Percentiles rank a stretch among this genome's conserved stretches.
phyloP scores from a whole-genome alignment of 1,140 invertebrate species.

The Drosophila tsacasi region DNA sequence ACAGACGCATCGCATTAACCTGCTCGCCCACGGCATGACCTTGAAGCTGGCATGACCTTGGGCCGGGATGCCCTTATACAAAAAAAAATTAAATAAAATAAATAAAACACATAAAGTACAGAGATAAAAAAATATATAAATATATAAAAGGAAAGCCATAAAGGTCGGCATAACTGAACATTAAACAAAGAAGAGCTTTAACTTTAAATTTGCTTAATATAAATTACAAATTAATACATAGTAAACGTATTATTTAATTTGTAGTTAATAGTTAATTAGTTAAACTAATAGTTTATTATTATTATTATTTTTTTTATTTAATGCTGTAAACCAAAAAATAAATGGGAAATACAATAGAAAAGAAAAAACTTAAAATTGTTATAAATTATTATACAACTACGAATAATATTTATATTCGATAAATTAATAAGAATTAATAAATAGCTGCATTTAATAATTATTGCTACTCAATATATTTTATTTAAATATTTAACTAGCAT shows the following conservation, averaged over 20 bases:
- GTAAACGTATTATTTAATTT: neutral
- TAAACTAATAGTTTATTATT: neutral
- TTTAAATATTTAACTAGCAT: neutral
- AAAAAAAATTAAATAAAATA: neutral
- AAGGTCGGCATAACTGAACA: neutral
- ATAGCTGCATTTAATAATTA: neutral
- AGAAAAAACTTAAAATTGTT: neutral
- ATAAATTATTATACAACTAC: neutral
- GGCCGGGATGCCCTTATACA: neutral
- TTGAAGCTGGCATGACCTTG: slow-evolving; percentile 37
- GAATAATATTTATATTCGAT: no score
- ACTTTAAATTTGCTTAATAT: neutral
- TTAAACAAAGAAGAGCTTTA: neutral
- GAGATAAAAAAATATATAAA: neutral
- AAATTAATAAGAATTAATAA: neutral
- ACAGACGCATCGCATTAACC: slow-evolving; percentile 34
- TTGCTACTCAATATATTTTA: neutral
- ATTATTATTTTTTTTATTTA: neutral
- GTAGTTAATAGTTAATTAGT: neutral
- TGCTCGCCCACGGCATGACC: slow-evolving; percentile 21
- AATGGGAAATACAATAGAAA: no score
- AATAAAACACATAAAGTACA: neutral
- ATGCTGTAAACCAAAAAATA: neutral
- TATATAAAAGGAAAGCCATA: neutral
- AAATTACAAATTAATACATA: neutral